Evolutionary conservation across 2,113 vertebrate genomes (phyloP).

Genomic region (Rhinichthys klamathensis): DNA sequence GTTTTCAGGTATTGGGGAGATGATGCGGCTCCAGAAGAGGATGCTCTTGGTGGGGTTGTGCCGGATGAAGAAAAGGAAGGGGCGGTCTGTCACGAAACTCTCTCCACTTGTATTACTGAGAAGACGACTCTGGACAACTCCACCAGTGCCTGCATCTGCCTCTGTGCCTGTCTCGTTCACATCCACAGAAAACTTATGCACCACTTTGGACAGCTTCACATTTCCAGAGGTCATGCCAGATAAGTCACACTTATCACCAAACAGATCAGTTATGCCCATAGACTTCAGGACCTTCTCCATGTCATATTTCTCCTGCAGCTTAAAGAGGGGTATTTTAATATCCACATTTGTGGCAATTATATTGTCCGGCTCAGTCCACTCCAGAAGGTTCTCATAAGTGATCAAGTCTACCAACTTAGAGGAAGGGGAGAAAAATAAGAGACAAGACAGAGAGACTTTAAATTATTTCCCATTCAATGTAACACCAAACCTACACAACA

Average conservation of each 20-base stretch:
- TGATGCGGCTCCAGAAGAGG: neutral
- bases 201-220: neutral
- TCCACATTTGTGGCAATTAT: neutral
- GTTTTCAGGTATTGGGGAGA: neutral
- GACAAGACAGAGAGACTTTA: neutral
- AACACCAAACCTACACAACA: neutral
- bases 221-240: neutral
- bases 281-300: neutral
- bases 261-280: neutral
- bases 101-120: neutral
- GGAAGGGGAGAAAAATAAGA: neutral
- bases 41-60: constrained; percentile 5
- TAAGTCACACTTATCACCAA: neutral
- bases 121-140: neutral
- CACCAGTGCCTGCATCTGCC: neutral
- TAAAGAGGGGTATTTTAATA: neutral
- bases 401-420: neutral
- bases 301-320: neutral
- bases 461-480: neutral
- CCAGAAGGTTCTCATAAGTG: neutral
- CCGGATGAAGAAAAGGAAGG: constrained; percentile 3
- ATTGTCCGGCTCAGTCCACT: neutral
- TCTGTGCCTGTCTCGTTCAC: neutral
- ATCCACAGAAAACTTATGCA: neutral
- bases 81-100: neutral